Evolutionary conservation across 2,113 vertebrate species (phyloP).

Genomic region (Cyanoramphus novaezelandiae): DNA sequence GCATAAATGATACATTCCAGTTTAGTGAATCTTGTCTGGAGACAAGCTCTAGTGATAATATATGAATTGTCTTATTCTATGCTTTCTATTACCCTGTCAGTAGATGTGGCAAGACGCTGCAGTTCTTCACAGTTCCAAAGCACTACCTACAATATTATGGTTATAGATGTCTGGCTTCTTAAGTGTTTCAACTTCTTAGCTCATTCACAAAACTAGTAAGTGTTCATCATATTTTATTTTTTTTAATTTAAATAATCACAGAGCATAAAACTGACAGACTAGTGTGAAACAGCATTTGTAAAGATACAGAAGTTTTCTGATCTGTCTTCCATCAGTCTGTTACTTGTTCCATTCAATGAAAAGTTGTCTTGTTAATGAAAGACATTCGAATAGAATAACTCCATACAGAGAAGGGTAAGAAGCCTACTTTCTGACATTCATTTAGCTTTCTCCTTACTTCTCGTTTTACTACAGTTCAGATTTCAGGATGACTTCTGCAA

Average conservation of each 20-base stretch:
- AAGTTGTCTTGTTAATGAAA: neutral
- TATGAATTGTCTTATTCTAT: conserved; percentile 1
- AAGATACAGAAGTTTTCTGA: neutral
- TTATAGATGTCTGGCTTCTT: neutral
- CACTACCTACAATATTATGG: neutral
- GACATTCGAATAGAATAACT: neutral
- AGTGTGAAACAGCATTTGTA: neutral
- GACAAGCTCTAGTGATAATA: conserved; percentile 7
- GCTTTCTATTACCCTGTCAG: conserved; percentile 41
- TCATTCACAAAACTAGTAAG: neutral
- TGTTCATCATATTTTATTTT: neutral
- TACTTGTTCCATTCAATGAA: neutral
- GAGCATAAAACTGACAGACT: neutral
- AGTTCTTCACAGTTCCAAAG: conserved; percentile 8
- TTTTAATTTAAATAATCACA: neutral
- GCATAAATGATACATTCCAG: conserved; percentile 41
- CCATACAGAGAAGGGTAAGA: neutral
- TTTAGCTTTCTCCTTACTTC: neutral
- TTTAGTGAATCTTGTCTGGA: conserved; percentile 3
- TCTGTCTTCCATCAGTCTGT: neutral
- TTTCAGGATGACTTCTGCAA: neutral
- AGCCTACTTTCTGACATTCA: neutral
- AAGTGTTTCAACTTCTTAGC: conserved; percentile 31
- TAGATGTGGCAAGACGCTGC: neutral
- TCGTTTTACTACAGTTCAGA: neutral